phyloP scores from a whole-genome alignment of 1,140 invertebrate genomes.

The Drosophila willistoni region DNA sequence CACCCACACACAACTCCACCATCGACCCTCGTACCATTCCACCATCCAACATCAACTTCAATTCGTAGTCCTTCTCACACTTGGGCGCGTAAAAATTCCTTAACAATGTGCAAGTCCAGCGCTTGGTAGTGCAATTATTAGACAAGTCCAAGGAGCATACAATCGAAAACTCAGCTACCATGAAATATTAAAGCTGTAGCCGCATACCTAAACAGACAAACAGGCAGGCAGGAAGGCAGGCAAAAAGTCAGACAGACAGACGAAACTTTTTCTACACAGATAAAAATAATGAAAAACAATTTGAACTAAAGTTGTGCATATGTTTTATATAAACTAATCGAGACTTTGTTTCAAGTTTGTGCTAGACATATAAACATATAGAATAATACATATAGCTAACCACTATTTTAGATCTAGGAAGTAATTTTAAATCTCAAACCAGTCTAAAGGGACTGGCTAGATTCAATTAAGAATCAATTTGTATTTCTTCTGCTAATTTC shows the following conservation, averaged over 20 bases:
- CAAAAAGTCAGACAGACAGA: not conserved
- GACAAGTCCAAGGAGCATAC: slow-evolving; percentile 65
- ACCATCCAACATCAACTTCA: not conserved
- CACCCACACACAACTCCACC: not conserved
- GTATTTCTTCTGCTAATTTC: too few species aligned
- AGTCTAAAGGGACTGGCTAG: too few species aligned
- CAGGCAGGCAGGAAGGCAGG: not conserved
- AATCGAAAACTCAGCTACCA: slow-evolving; percentile 75
- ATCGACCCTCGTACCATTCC: too few species aligned
- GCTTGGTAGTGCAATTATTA: slow-evolving; percentile 67
- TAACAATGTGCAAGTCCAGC: slow-evolving; percentile 61
- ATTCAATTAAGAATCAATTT: too few species aligned
- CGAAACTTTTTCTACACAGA: not conserved
- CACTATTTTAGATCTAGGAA: too few species aligned
- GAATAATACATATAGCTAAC: too few species aligned
- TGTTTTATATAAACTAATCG: too few species aligned
- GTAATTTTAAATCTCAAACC: too few species aligned
- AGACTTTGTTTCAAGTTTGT: too few species aligned
- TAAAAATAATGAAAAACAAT: not conserved
- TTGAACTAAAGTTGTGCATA: not conserved
- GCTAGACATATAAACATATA: too few species aligned
- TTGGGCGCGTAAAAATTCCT: slow-evolving; percentile 50
- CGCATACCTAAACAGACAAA: slow-evolving; percentile 25
- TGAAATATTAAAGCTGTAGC: slow-evolving; percentile 73
- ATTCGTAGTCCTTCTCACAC: slow-evolving; percentile 11